Base-by-base conservation (phyloP, 53 echinoderm and acorn worm species). In the Echinometra lucunter region DNA sequence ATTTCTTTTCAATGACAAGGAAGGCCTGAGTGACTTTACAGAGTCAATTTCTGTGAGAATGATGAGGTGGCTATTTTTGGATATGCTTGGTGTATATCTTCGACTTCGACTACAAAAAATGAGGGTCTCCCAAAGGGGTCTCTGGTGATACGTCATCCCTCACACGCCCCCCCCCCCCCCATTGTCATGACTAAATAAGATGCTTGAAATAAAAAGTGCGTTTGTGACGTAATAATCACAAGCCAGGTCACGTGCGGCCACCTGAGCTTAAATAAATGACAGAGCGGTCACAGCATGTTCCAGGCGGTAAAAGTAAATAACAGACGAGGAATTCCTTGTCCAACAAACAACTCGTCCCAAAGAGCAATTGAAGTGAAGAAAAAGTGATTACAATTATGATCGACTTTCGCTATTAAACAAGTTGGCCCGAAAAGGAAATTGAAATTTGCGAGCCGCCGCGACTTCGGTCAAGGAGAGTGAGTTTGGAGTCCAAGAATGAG, bases 141-240 rank as follows among this genome's bases (percentile, higher is more conserved):
- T 69, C 69, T 32, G 15, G 32, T 32, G 32, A 69, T 69, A 69
- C 12, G 11, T 69, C 69, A 28, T 8, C 32, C 32, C 69, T n/a
- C n/a, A n/a, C n/a, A n/a, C n/a, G n/a, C n/a, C 30, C 30, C 69
- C 18, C 30, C 3, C 40, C 75, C 75, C 75, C 34, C 10, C 12
- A 32, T 19, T 19, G 23, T 72, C 35, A 30, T 16, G 30, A 72
- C 8, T 53, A 53, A 53, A 53, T 2, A 53, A 35, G 6, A 78
- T 3, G 78, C 35, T 38, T 35, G 72, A 32, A 53, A 8, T 56
- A n/a, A 69, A 42, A 78, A 69, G 69, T 69, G 69, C 69, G 15
- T 40, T 42, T 42, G 78, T 78, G 78, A 78, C 78, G 78, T 12
- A 78, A 78, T 78, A 78, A 78, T 78, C 78, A 42, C 78, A 78